Percentiles rank a stretch among this genome's conserved stretches.
Evolutionary conservation across 2,797 vertebrate genomes (phyloP).

Genomic region (Morus bassanus): DNA sequence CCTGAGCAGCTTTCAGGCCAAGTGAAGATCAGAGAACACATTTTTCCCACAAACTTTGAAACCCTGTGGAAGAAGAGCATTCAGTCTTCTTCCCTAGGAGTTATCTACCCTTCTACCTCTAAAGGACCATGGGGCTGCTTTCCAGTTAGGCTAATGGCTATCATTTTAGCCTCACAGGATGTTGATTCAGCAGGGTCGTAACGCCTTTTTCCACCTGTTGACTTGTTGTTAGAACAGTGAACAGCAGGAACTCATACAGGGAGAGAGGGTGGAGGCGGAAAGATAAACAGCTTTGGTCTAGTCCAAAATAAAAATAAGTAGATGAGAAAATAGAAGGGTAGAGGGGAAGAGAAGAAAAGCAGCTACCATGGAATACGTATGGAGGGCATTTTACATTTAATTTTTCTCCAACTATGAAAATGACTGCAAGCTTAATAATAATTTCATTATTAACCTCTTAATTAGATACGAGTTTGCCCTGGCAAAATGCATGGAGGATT

Average conservation of each 20-base stretch:
- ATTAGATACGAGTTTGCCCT: background rate
- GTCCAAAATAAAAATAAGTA: background rate
- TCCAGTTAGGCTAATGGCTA: background rate
- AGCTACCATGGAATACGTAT: background rate
- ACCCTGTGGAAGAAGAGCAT: background rate
- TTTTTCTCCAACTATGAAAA: background rate
- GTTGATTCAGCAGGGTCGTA: constrained; percentile 25
- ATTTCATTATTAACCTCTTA: background rate
- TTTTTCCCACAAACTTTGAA: background rate
- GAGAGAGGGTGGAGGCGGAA: background rate
- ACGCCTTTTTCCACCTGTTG: background rate
- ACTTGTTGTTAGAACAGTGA: background rate
- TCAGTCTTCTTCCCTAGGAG: background rate
- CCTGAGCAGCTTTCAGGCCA: background rate
- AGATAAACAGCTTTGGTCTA: background rate
- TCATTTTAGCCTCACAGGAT: background rate
- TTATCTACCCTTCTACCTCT: background rate
- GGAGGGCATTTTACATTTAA: background rate
- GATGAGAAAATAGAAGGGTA: background rate
- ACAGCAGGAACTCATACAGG: background rate
- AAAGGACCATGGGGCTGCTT: background rate
- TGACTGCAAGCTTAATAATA: background rate
- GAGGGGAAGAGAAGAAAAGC: background rate
- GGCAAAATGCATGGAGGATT: background rate
- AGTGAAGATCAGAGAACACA: background rate